Conservation (phyloP, 2,113 vertebrate genomes). For the Nasalis larvatus region DNA sequence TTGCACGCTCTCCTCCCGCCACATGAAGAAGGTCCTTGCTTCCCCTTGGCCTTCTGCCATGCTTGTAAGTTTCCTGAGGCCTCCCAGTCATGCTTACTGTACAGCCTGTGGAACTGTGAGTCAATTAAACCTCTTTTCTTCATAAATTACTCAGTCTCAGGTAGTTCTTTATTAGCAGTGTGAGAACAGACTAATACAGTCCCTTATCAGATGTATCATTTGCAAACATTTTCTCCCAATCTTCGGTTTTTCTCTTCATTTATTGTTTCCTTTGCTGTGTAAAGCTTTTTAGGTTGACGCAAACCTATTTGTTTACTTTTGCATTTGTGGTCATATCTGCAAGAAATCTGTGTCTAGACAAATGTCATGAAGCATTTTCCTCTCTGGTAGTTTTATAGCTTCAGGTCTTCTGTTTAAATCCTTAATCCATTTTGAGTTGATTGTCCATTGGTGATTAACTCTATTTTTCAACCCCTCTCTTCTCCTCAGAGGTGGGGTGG, state of each 20-base stretch:
- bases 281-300: background rate
- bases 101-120: too few species aligned
- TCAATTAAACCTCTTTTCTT: too few species aligned
- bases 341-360: background rate
- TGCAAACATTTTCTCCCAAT: background rate
- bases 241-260: background rate
- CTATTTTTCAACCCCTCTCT: background rate
- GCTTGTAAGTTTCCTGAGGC: too few species aligned
- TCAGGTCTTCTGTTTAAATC: background rate
- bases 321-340: background rate
- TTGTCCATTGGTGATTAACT: background rate
- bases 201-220: background rate
- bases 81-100: too few species aligned
- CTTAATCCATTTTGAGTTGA: background rate
- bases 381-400: background rate
- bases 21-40: too few species aligned
- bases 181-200: too few species aligned
- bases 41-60: too few species aligned
- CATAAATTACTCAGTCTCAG: too few species aligned
- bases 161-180: too few species aligned
- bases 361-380: background rate
- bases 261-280: background rate
- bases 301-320: background rate
- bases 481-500: background rate
- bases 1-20: too few species aligned